These are phyloP conservation scores for Lasioglossum leucozonium DNA, from an alignment of 2,888 invertebrate genomes.

Conservation along the genomic window DNA sequence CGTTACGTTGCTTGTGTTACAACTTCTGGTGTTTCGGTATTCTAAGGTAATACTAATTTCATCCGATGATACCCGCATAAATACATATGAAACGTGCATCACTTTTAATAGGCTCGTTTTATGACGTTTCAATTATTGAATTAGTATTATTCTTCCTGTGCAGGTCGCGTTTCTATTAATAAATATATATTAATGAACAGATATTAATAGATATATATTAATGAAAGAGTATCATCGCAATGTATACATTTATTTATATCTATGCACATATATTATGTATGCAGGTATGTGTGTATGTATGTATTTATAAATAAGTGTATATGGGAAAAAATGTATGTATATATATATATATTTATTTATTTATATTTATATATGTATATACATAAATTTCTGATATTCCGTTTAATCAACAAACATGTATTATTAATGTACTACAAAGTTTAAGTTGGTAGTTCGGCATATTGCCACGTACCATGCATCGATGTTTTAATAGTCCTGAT, in stretches of 20 bases:
- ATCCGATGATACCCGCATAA: constrained; percentile 34
- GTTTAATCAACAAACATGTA: constrained; percentile 35
- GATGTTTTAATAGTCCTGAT: constrained; percentile 50
- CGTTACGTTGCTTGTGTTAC: constrained; percentile 39
- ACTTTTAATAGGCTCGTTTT: constrained; percentile 26
- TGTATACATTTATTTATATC: background rate
- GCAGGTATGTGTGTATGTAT: background rate
- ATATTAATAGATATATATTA: constrained; percentile 5
- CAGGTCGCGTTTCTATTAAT: constrained; percentile 38
- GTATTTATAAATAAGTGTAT: background rate
- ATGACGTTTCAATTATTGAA: constrained; percentile 30
- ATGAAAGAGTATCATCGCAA: background rate
- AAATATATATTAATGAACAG: background rate
- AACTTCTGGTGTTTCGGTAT: constrained; percentile 48
- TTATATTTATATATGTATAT: background rate
- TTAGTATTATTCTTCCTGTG: constrained; percentile 55
- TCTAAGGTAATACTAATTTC: constrained; percentile 43
- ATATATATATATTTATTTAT: background rate
- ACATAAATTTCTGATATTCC: constrained; percentile 31
- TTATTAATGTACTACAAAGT: constrained; percentile 41
- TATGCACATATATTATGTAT: background rate
- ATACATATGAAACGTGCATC: constrained; percentile 29
- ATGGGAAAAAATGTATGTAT: background rate
- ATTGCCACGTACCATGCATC: constrained; percentile 17
- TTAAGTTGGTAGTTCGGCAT: constrained; percentile 33